Evolutionary conservation across 2,113 vertebrate genomes (phyloP).

Genomic region (Zeus faber): DNA sequence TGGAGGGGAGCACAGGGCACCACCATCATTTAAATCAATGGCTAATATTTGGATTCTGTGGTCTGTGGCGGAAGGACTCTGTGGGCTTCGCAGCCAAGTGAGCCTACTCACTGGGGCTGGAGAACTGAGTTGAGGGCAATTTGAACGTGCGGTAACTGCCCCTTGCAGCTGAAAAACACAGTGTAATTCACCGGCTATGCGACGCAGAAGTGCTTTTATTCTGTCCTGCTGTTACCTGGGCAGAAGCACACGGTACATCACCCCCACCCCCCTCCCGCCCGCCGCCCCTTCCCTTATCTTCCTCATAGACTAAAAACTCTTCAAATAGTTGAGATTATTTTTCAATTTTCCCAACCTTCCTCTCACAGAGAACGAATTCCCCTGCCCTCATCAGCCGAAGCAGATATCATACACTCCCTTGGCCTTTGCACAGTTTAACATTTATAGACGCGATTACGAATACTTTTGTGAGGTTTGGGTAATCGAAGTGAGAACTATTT

Average conservation of each 20-base stretch:
- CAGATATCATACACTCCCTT: conserved; percentile 49
- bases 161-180: too few species aligned
- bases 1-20: conserved; percentile 32
- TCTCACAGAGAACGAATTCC: conserved; percentile 34
- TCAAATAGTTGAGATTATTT: conserved; percentile 59
- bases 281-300: conserved; percentile 50
- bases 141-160: too few species aligned
- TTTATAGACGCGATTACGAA: conserved; percentile 48
- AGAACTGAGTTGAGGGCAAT: too few species aligned
- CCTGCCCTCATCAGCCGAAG: conserved; percentile 43
- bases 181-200: conserved; percentile 31
- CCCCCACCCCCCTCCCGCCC: conserved; percentile 8
- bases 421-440: conserved; percentile 42
- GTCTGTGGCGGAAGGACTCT: conserved; percentile 6
- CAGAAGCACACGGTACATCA: conserved; percentile 5
- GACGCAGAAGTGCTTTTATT: conserved; percentile 26
- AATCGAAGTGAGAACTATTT: conserved; percentile 40
- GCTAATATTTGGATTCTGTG: conserved; percentile 17
- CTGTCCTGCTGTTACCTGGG: conserved; percentile 29
- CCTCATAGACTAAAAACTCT: conserved; percentile 46
- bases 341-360: conserved; percentile 61
- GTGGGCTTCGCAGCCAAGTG: conserved; percentile 13
- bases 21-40: conserved; percentile 38
- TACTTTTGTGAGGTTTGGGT: conserved; percentile 27
- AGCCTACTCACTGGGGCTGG: neutral